These are phyloP conservation scores for Listronotus bonariensis DNA, from an alignment of 1,140 invertebrate genomes.

Conservation along the genomic window DNA sequence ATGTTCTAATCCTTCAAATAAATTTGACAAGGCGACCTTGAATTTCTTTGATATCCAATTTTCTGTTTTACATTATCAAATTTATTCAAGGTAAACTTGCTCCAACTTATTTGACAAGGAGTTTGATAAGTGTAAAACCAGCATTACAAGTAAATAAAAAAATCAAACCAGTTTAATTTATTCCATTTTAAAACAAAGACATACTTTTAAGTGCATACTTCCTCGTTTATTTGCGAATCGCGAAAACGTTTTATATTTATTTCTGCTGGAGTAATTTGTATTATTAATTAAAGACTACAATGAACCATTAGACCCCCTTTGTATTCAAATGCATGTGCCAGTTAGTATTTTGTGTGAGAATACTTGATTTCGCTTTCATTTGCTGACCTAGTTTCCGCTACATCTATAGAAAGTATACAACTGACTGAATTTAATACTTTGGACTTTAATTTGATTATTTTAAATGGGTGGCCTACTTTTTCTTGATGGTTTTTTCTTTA, in stretches of 20 bases:
- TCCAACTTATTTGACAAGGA: too few relatives aligned
- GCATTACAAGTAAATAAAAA: too few relatives aligned
- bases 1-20: too few relatives aligned
- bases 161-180: background rate
- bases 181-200: background rate
- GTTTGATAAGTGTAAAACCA: too few relatives aligned
- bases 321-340: slow-evolving; percentile 51
- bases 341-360: slow-evolving; percentile 50
- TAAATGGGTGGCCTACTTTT: slow-evolving; percentile 30
- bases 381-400: slow-evolving; percentile 53
- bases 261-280: background rate
- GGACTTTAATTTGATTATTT: slow-evolving; percentile 34
- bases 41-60: too few relatives aligned
- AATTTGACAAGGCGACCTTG: too few relatives aligned
- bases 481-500: too few relatives aligned
- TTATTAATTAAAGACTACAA: slow-evolving; percentile 15
- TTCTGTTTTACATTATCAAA: too few relatives aligned
- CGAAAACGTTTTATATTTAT: slow-evolving; percentile 1
- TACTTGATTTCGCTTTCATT: slow-evolving; percentile 55
- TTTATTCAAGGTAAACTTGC: too few relatives aligned
- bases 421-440: slow-evolving; percentile 22
- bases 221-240: background rate
- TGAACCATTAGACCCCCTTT: slow-evolving; percentile 36
- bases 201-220: slow-evolving; percentile 2
- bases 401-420: slow-evolving; percentile 41